These are phyloP conservation scores for Intellagama lesueurii DNA, from an alignment of 2,797 vertebrate species.

Conservation along the genomic window DNA sequence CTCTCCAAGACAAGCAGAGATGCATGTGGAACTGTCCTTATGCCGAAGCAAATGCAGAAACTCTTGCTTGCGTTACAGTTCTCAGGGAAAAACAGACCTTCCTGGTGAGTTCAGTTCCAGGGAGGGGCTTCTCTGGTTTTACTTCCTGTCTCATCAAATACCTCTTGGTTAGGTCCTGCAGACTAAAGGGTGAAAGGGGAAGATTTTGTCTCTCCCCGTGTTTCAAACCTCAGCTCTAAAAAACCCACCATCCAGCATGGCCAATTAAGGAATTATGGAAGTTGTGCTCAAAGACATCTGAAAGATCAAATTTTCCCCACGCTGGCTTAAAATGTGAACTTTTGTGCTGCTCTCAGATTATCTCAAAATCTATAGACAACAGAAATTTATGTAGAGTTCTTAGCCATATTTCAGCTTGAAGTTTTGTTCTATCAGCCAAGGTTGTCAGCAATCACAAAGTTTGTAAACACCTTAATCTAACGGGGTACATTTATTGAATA, in stretches of 20 bases:
- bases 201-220: too few species aligned
- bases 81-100: background rate
- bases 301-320: too few species aligned
- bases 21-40: background rate
- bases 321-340: background rate
- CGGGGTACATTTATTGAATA: background rate
- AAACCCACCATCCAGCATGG: too few species aligned
- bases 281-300: too few species aligned
- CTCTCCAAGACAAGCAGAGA: background rate
- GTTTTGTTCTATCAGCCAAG: too few species aligned
- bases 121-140: background rate
- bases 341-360: background rate
- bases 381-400: background rate
- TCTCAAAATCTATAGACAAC: background rate
- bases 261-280: too few species aligned
- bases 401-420: background rate
- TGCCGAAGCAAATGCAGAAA: background rate
- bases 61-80: background rate
- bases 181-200: background rate
- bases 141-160: background rate
- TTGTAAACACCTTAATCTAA: too few species aligned
- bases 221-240: too few species aligned
- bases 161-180: background rate
- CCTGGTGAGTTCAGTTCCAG: background rate
- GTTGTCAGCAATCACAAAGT: too few species aligned